These are phyloP conservation scores for Felis chaus DNA, from an alignment of 2,113 vertebrate species.

Conservation along the genomic window DNA sequence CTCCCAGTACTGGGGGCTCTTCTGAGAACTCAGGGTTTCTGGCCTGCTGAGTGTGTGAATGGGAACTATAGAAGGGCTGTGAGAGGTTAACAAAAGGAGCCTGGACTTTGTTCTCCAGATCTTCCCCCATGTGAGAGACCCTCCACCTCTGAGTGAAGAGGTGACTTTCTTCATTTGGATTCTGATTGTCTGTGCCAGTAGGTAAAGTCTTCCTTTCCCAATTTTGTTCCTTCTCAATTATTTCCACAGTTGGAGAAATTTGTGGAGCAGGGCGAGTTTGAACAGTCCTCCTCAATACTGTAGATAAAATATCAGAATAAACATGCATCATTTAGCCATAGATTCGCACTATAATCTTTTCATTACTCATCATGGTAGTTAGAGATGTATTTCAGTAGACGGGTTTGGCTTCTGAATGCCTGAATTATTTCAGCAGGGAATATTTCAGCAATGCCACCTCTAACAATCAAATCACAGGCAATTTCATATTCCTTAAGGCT, in stretches of 20 bases:
- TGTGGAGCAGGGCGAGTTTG: constrained; percentile 71
- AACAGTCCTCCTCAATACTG: constrained; percentile 67
- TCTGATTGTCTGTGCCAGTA: constrained; percentile 54
- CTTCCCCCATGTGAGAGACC: constrained; percentile 65
- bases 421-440: constrained; percentile 1
- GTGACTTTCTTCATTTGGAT: constrained; percentile 69
- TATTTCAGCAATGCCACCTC: neutral
- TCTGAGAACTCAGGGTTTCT: constrained; percentile 28
- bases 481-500: neutral
- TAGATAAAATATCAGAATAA: constrained; percentile 21
- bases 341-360: neutral
- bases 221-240: constrained; percentile 64
- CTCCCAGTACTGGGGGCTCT: neutral
- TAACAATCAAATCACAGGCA: constrained; percentile 38
- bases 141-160: constrained; percentile 70
- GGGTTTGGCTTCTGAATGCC: neutral
- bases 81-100: constrained; percentile 73
- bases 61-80: constrained; percentile 49
- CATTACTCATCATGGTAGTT: neutral
- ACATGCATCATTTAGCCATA: neutral
- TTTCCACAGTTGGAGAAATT: constrained; percentile 71
- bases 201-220: constrained; percentile 76
- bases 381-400: constrained; percentile 10
- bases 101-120: constrained; percentile 66
- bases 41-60: neutral